These are phyloP conservation scores for Philaenus spumarius DNA, from an alignment of 1,140 invertebrate species.

Conservation along the genomic window DNA sequence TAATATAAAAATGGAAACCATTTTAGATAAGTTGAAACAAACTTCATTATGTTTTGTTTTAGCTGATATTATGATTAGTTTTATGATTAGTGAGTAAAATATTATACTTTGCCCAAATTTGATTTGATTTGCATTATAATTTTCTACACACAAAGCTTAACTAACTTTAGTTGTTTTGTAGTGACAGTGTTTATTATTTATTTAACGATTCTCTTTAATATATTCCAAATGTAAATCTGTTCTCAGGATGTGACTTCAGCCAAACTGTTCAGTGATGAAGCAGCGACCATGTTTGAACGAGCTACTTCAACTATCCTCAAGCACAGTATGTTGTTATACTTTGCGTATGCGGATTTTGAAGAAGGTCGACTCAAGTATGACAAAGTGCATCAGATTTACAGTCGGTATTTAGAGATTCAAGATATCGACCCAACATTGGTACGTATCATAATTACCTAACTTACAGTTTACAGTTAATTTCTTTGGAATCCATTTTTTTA, in stretches of 20 bases:
- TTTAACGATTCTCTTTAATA: background rate
- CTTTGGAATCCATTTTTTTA: background rate
- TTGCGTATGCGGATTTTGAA: constrained; percentile 98
- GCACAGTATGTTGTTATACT: constrained; percentile 90
- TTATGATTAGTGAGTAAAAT: no score
- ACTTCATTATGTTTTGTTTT: no score
- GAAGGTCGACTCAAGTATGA: constrained; percentile 95
- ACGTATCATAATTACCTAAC: constrained; percentile 40
- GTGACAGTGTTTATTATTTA: no score
- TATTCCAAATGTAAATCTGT: background rate
- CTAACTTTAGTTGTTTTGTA: no score
- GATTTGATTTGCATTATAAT: no score
- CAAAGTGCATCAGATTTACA: constrained; percentile 96
- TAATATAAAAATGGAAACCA: no score
- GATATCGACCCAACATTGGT: constrained; percentile 94
- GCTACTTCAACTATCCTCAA: constrained; percentile 78
- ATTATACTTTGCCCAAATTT: no score
- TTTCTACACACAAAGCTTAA: no score
- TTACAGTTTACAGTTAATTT: constrained; percentile 2
- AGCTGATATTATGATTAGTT: no score
- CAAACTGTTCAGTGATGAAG: constrained; percentile 89
- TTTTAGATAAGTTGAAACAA: no score
- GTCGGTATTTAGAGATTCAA: constrained; percentile 78
- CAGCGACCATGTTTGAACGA: constrained; percentile 87
- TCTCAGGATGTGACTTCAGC: constrained; percentile 80